These are phyloP conservation scores for Cinclus cinclus DNA, from an alignment of 2,113 vertebrate species.

Conservation along the genomic window DNA sequence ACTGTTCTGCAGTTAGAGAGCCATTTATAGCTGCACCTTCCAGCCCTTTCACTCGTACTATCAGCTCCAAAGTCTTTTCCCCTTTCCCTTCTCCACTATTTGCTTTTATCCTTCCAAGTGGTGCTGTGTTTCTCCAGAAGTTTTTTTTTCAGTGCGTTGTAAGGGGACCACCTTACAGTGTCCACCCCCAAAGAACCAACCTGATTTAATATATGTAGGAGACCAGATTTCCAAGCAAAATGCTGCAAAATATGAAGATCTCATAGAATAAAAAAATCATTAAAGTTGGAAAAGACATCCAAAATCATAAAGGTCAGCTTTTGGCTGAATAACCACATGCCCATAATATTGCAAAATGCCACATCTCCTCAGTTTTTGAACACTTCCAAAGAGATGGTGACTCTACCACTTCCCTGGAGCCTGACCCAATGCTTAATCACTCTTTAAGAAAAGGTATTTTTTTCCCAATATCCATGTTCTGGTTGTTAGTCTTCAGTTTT, in stretches of 20 bases:
- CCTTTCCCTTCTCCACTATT: not conserved
- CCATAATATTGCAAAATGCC: not conserved
- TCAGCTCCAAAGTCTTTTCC: not conserved
- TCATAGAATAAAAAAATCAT: not conserved
- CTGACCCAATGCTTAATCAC: not conserved
- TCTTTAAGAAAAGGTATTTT: not conserved
- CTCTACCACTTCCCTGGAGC: not conserved
- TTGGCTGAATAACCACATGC: not conserved
- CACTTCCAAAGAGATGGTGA: not conserved
- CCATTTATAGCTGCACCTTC: not conserved
- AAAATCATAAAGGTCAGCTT: not conserved
- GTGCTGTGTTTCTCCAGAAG: not conserved
- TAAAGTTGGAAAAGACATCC: not conserved
- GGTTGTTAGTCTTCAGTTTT: not conserved
- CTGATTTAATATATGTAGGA: not conserved
- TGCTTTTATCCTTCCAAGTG: not conserved
- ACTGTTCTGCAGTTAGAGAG: not conserved
- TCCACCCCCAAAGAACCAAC: not conserved
- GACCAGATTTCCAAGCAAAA: not conserved
- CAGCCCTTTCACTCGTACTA: not conserved
- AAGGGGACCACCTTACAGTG: not conserved
- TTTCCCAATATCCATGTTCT: not conserved
- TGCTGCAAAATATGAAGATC: not conserved
- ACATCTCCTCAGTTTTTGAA: not conserved
- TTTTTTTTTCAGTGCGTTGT: not conserved